phyloP scores from a whole-genome alignment of 2,797 vertebrate genomes.

The Acipenser transmontanus region DNA sequence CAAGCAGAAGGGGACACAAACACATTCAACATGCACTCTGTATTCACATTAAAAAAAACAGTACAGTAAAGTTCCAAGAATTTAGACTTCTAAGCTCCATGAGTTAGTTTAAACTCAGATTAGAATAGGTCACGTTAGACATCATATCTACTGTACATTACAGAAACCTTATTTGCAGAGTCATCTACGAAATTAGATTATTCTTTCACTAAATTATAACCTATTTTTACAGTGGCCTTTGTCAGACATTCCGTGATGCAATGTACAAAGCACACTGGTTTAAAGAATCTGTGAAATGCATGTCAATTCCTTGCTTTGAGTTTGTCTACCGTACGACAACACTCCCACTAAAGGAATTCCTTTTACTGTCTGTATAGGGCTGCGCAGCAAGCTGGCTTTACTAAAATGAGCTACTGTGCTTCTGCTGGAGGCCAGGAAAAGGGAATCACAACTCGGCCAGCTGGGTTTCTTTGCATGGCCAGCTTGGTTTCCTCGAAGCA shows the following conservation, averaged over 20 bases:
- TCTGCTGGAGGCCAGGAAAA: slow-evolving; percentile 63
- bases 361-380: slow-evolving; percentile 50
- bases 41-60: too few species aligned
- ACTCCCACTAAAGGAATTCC: slow-evolving; percentile 79
- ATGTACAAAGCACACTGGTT: slow-evolving; percentile 48
- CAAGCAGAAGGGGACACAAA: too few species aligned
- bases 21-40: too few species aligned
- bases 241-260: slow-evolving; percentile 67
- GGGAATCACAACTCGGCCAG: slow-evolving; percentile 55
- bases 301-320: slow-evolving; percentile 45
- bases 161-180: too few species aligned
- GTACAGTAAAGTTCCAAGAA: too few species aligned
- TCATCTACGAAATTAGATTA: too few species aligned
- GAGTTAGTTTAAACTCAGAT: too few species aligned
- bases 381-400: slow-evolving; percentile 34
- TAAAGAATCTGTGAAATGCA: slow-evolving; percentile 40
- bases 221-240: too few species aligned
- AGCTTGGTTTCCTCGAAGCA: slow-evolving; percentile 60
- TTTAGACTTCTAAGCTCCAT: too few species aligned
- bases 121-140: too few species aligned
- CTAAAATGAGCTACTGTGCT: slow-evolving; percentile 61
- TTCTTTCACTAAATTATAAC: too few species aligned
- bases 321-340: slow-evolving; percentile 47
- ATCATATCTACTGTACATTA: too few species aligned
- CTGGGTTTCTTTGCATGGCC: slow-evolving; percentile 56